phyloP scores from a whole-genome alignment of 2,797 vertebrate genomes.

The Phrynocephalus guinanensis region DNA sequence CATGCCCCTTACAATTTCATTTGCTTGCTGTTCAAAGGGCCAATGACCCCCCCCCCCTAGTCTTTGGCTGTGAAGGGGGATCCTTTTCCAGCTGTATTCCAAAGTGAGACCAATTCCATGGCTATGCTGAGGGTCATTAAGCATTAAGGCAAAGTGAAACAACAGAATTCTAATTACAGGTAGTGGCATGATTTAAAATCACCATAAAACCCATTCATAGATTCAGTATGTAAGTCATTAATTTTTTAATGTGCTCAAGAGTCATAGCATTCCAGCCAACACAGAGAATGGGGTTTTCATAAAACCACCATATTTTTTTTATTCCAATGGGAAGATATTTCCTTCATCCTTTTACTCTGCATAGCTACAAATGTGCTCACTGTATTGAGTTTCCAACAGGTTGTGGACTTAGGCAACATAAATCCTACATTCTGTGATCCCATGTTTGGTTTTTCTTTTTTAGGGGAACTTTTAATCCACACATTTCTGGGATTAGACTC shows the following conservation, averaged over 20 bases:
- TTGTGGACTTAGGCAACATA: background rate
- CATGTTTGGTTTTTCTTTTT: background rate
- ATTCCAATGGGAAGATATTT: background rate
- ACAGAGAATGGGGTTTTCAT: no score
- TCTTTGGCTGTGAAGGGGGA: background rate
- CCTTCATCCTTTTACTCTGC: background rate
- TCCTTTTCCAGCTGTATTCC: background rate
- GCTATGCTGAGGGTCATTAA: no score
- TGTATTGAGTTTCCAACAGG: background rate
- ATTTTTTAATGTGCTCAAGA: no score
- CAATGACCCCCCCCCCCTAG: background rate
- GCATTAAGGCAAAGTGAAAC: no score
- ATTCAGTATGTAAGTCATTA: no score
- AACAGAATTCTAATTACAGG: no score
- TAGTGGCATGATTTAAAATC: no score
- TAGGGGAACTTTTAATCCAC: background rate
- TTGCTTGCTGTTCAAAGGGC: background rate
- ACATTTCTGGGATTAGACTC: background rate
- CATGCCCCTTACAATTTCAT: background rate
- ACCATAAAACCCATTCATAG: no score
- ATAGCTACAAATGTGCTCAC: background rate
- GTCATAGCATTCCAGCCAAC: no score
- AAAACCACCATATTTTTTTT: no score
- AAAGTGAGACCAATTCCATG: no score
- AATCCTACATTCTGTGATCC: background rate